phyloP scores from a whole-genome alignment of 1,140 invertebrate species.

The Maniola jurtina region DNA sequence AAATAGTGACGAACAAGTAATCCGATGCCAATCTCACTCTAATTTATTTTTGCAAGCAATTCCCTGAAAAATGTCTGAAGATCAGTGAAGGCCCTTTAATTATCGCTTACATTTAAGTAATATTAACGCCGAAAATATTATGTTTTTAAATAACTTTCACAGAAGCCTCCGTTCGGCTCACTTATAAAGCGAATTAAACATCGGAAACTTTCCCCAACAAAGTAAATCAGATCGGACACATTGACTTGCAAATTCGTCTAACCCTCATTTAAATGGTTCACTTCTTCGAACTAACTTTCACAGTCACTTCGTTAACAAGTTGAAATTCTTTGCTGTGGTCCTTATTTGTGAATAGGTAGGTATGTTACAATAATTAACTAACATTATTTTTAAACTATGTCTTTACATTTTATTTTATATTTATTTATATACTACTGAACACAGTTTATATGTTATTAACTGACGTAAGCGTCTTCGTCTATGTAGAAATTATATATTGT shows the following conservation, averaged over 20 bases:
- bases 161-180: constrained; percentile 9
- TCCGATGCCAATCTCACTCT: too few species aligned
- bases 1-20: too few species aligned
- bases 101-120: background rate
- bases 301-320: constrained; percentile 7
- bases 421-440: too few species aligned
- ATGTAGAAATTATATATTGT: too few species aligned
- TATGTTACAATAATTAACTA: background rate
- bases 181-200: constrained; percentile 25
- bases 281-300: constrained; percentile 6
- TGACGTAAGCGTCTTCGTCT: too few species aligned
- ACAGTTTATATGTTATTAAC: too few species aligned
- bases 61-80: too few species aligned
- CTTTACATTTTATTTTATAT: too few species aligned
- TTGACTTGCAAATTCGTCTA: constrained; percentile 46
- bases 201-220: constrained; percentile 30
- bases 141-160: constrained; percentile 6
- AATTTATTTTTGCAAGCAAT: too few species aligned
- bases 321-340: background rate
- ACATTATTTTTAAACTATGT: too few species aligned
- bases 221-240: constrained; percentile 36
- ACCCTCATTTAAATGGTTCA: constrained; percentile 10
- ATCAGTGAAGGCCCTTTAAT: background rate
- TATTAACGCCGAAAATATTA: constrained; percentile 12
- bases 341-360: background rate